Evolutionary conservation across 2,888 invertebrate genomes (phyloP).

Genomic region (Panopea generosa): DNA sequence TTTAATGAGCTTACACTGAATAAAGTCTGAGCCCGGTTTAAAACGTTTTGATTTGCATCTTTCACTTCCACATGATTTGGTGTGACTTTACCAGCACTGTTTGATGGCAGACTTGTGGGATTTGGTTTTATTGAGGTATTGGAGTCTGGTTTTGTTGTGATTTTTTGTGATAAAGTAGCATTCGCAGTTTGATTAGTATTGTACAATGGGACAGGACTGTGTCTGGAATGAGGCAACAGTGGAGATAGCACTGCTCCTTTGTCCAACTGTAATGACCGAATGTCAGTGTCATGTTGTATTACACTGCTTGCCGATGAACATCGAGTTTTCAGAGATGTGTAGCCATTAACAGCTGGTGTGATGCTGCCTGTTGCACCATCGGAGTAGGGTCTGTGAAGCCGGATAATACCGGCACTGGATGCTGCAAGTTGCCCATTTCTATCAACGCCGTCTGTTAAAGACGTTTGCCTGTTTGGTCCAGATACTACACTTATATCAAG

Average conservation of each 20-base stretch:
- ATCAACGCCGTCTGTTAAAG: too few species aligned
- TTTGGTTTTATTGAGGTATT: constrained; percentile 11
- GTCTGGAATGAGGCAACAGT: neutral
- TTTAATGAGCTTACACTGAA: constrained; percentile 40
- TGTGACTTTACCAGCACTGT: too few species aligned
- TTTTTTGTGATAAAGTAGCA: neutral
- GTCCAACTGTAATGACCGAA: too few species aligned
- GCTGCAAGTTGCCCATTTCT: neutral
- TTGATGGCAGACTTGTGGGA: neutral
- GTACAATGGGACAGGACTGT: neutral
- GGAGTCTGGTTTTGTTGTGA: neutral
- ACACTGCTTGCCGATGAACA: too few species aligned
- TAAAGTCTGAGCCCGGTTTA: constrained; percentile 39
- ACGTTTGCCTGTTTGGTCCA: neutral
- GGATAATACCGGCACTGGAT: neutral
- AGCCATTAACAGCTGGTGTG: too few species aligned
- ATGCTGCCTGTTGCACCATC: too few species aligned
- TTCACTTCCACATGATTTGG: neutral
- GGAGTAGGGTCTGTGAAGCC: neutral
- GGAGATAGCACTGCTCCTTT: too few species aligned
- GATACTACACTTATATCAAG: neutral
- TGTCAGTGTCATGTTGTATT: too few species aligned
- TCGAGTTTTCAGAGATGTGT: too few species aligned
- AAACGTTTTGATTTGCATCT: constrained; percentile 13
- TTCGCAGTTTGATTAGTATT: constrained; percentile 1